These are phyloP conservation scores for Zoanthus sansibaricus DNA, from an alignment of 92 coral and sea anemone genomes.

Conservation along the genomic window DNA sequence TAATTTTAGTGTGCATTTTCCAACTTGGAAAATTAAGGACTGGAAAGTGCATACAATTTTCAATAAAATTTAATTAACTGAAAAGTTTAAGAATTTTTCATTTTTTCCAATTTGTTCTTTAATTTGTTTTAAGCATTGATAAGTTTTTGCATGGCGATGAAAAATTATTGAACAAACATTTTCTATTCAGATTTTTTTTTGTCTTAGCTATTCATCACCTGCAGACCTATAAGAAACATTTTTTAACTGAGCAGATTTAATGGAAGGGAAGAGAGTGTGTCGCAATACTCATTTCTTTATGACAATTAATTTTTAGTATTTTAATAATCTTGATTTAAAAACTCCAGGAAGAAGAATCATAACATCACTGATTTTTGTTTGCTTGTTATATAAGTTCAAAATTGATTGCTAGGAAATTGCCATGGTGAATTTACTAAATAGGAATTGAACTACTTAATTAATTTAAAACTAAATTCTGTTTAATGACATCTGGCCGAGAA, in stretches of 20 bases:
- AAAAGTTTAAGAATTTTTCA: slow-evolving; percentile 29
- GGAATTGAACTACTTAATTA: slow-evolving; percentile 33
- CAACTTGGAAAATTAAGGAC: neutral
- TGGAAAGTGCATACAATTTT: slow-evolving; percentile 10
- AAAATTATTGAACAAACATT: slow-evolving; percentile 23
- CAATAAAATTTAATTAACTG: slow-evolving; percentile 20
- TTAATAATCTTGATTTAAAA: slow-evolving; percentile 18
- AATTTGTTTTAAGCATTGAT: slow-evolving; percentile 34
- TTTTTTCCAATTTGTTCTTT: slow-evolving; percentile 3
- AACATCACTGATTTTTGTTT: slow-evolving; percentile 6
- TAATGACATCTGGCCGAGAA: slow-evolving; percentile 36
- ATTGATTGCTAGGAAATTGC: slow-evolving; percentile 27
- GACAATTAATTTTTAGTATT: slow-evolving; percentile 15
- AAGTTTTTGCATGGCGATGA: slow-evolving; percentile 23
- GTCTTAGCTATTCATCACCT: slow-evolving; percentile 11
- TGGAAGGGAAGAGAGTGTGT: neutral
- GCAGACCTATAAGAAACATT: neutral
- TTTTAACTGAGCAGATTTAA: neutral
- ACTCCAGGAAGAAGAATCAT: slow-evolving; percentile 17
- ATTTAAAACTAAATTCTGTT: slow-evolving; percentile 43
- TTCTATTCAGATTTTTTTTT: slow-evolving; percentile 12
- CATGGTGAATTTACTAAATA: slow-evolving; percentile 22
- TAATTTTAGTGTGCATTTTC: neutral
- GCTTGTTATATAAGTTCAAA: slow-evolving; percentile 22
- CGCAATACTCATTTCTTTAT: neutral